These are phyloP conservation scores for Epinephelus coioides DNA, from an alignment of 2,797 vertebrate species.

Conservation along the genomic window DNA sequence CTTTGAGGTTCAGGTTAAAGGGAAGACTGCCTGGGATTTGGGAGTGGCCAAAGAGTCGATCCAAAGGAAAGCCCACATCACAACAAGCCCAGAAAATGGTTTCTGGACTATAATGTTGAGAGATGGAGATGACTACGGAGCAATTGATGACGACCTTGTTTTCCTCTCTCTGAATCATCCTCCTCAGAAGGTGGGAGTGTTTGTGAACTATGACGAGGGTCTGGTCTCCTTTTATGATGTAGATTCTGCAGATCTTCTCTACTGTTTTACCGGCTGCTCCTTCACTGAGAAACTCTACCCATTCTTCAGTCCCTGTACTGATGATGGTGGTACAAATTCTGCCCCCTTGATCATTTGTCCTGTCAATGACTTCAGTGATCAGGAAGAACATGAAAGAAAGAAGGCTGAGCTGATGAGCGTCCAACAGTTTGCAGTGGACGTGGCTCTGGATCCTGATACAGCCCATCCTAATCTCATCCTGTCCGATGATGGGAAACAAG, in stretches of 20 bases:
- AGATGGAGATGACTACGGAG: not conserved
- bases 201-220: no score
- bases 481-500: slow-evolving; percentile 28
- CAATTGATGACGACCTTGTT: not conserved
- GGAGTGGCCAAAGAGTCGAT: no score
- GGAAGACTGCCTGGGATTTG: no score
- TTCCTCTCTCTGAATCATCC: not conserved
- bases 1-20: no score
- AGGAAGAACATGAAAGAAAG: not conserved
- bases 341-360: not conserved
- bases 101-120: not conserved
- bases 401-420: not conserved
- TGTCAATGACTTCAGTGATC: no score
- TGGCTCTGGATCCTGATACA: slow-evolving; percentile 31
- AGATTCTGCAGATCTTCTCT: no score
- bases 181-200: not conserved
- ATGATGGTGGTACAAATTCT: not conserved
- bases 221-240: no score
- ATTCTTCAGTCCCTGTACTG: not conserved
- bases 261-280: no score
- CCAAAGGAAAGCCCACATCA: no score
- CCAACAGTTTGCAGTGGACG: not conserved
- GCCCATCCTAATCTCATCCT: slow-evolving; percentile 30
- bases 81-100: not conserved
- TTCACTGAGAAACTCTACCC: not conserved